phyloP scores from a whole-genome alignment of 1,140 invertebrate genomes.

The Cydia strobilella region DNA sequence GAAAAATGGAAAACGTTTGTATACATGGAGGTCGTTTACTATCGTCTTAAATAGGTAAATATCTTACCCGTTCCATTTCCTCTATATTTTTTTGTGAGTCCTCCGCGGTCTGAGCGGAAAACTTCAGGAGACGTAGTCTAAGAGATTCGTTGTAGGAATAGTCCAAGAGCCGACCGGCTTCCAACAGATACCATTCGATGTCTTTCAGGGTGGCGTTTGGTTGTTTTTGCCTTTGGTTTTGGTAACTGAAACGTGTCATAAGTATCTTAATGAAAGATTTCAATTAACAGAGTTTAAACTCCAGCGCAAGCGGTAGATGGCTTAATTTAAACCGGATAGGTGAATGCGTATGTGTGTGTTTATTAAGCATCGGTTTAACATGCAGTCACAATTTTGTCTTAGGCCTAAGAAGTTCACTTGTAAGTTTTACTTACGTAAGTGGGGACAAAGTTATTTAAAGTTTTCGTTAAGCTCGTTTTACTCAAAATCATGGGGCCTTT shows the following conservation, averaged over 20 bases:
- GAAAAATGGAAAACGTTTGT: neutral
- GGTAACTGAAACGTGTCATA: slow-evolving; percentile 41
- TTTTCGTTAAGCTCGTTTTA: no score
- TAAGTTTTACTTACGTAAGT: no score
- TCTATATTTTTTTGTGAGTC: slow-evolving; percentile 37
- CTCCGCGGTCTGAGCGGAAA: slow-evolving; percentile 29
- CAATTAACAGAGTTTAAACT: no score
- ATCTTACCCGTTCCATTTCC: slow-evolving; percentile 47
- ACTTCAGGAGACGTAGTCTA: slow-evolving; percentile 34
- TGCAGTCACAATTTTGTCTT: no score
- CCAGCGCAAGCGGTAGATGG: no score
- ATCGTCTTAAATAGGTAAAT: slow-evolving; percentile 14
- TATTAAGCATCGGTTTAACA: no score
- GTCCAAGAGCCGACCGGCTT: slow-evolving; percentile 51
- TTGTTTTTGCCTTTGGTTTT: slow-evolving; percentile 20
- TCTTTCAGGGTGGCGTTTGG: slow-evolving; percentile 46
- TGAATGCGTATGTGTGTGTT: no score
- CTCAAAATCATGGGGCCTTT: no score
- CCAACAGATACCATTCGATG: slow-evolving; percentile 43
- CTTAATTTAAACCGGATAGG: no score
- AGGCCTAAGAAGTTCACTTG: no score
- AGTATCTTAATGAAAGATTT: no score
- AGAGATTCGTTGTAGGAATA: slow-evolving; percentile 46
- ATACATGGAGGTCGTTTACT: slow-evolving; percentile 17
- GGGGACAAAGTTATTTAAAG: no score